A percentile compares a stretch with the other conserved stretches of the same genome.
Evolutionary conservation across 2,113 vertebrate species (phyloP).

Genomic region (Syngnathus typhle): DNA sequence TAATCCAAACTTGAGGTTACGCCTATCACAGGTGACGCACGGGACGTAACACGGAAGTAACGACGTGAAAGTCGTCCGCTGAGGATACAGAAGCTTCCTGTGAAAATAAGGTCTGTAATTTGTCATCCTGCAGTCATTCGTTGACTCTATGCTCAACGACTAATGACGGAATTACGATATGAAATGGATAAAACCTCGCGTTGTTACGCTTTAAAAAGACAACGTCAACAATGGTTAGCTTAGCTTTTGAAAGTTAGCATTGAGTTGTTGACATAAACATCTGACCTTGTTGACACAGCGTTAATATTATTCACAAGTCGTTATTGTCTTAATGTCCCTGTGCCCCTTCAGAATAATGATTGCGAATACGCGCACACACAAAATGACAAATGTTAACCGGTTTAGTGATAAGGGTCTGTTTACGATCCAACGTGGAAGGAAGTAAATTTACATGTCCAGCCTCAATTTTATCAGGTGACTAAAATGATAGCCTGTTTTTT

Average conservation of each 20-base stretch:
- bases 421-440: not conserved
- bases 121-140: not conserved
- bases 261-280: constrained; percentile 18
- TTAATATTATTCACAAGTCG: not conserved
- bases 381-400: not conserved
- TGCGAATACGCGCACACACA: not conserved
- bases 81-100: accelerated
- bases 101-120: constrained; percentile 11
- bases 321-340: not conserved
- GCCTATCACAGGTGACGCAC: constrained; percentile 16
- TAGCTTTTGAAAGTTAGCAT: not conserved
- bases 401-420: not conserved
- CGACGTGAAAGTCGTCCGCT: constrained; percentile 6
- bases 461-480: too few species aligned
- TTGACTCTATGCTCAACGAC: not conserved
- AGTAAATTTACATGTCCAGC: too few species aligned
- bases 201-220: not conserved
- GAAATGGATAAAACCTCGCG: not conserved
- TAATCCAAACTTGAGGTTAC: constrained; percentile 19
- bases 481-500: too few species aligned
- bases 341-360: not conserved
- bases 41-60: constrained; percentile 13
- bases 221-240: not conserved
- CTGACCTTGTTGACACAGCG: not conserved
- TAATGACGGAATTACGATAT: not conserved